A percentile compares a stretch with the other conserved stretches of the same genome.
These are phyloP conservation scores for Machimus atricapillus DNA, from an alignment of 2,888 invertebrate species.

Conservation along the genomic window DNA sequence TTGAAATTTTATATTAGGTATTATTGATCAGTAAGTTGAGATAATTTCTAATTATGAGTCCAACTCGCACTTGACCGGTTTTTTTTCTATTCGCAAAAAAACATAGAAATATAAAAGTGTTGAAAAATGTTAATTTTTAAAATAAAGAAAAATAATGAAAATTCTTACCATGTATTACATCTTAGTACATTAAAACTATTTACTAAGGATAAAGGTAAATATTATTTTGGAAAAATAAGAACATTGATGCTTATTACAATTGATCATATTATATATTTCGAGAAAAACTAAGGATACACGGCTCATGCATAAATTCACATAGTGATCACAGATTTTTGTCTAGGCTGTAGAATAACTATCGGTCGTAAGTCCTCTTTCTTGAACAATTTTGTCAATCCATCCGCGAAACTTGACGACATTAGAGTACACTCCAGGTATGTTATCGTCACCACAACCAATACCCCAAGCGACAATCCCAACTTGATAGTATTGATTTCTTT, in stretches of 20 bases:
- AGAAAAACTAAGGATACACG: not conserved
- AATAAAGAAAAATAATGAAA: no score
- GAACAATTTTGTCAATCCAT: conserved; percentile 70
- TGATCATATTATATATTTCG: not conserved
- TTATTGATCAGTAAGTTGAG: no score
- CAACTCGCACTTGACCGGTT: no score
- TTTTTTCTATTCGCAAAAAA: no score
- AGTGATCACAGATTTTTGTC: not conserved
- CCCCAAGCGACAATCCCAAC: conserved; percentile 76
- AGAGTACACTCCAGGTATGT: conserved; percentile 75
- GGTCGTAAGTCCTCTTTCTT: not conserved
- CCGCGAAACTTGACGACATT: conserved; percentile 69
- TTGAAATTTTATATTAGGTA: no score
- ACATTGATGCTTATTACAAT: not conserved
- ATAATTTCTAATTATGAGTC: no score
- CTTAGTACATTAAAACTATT: no score
- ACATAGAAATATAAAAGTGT: no score
- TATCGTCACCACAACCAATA: conserved; percentile 72
- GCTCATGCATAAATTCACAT: not conserved
- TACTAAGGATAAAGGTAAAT: not conserved
- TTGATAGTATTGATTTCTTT: conserved; percentile 47
- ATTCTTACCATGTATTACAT: no score
- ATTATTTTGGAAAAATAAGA: not conserved
- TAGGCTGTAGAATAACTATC: not conserved
- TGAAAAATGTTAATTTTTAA: no score